Evolutionary conservation across 2,113 vertebrate species (phyloP).

Genomic region (Gadus chalcogrammus): DNA sequence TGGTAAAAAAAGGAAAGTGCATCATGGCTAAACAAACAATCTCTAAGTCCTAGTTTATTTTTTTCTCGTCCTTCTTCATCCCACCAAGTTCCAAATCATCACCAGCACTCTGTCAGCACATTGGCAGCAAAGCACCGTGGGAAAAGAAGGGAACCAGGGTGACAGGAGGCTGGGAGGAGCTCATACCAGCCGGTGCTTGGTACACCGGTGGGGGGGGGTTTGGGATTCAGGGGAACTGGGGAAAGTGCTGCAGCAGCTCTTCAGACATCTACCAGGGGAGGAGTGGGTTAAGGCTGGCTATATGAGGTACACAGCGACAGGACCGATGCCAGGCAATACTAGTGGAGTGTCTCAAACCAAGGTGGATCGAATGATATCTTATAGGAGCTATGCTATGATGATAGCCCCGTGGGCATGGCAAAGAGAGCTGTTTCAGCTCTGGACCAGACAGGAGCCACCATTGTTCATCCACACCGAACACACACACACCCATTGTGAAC

Average conservation of each 20-base stretch:
- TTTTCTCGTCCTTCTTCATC: background rate
- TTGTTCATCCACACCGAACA: conserved; percentile 47
- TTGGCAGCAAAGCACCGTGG: conserved; percentile 40
- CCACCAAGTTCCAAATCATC: conserved; percentile 27
- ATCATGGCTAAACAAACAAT: conserved; percentile 22
- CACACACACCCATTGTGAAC: conserved; percentile 31
- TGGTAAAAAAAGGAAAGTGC: conserved; percentile 23
- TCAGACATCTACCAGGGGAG: background rate
- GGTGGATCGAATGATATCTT: conserved; percentile 19
- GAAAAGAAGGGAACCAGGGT: conserved; percentile 28
- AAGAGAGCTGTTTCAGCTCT: conserved; percentile 46
- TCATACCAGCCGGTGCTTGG: background rate
- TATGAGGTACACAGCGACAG: conserved; percentile 24
- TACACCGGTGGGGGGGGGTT: conserved; percentile 3
- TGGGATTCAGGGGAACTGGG: conserved; percentile 20
- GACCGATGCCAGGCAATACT: conserved; percentile 44
- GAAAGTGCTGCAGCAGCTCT: conserved; percentile 7
- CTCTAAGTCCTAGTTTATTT: conserved; percentile 16
- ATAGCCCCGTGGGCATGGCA: conserved; percentile 56
- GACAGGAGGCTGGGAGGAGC: conserved; percentile 4
- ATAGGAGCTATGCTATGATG: conserved; percentile 52
- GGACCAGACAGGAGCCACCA: conserved; percentile 60
- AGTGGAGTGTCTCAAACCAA: conserved; percentile 42
- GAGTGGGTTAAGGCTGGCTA: conserved; percentile 11
- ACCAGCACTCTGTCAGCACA: conserved; percentile 49